Percentiles rank a stretch among this genome's conserved stretches.
These are phyloP conservation scores for Myiotriccus ornatus DNA, from an alignment of 2,797 vertebrate genomes.

Conservation along the genomic window DNA sequence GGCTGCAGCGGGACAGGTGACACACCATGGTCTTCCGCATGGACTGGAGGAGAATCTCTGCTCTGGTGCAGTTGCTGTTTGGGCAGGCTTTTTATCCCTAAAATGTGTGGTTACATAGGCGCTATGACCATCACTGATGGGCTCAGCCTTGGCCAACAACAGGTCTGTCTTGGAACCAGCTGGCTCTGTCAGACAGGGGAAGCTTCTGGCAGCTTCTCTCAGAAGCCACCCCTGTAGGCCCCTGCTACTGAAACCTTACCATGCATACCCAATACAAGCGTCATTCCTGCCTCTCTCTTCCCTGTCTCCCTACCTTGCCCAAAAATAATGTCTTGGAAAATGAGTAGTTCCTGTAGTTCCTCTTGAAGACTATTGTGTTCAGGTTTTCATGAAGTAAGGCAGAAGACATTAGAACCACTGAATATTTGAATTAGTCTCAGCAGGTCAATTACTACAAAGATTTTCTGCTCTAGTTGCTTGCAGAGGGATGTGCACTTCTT, in stretches of 20 bases:
- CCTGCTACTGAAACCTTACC: background rate
- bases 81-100: background rate
- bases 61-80: background rate
- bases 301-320: background rate
- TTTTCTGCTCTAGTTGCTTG: constrained; percentile 40
- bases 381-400: background rate
- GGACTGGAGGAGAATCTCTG: background rate
- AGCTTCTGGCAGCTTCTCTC: background rate
- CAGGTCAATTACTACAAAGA: constrained; percentile 37
- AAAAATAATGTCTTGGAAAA: background rate
- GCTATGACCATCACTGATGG: rapidly evolving
- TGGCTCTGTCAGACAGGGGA: rapidly evolving
- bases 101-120: background rate
- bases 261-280: background rate
- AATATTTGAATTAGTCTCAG: constrained; percentile 32
- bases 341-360: background rate
- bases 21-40: background rate
- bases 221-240: background rate
- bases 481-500: background rate
- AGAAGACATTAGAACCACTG: background rate
- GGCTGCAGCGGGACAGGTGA: background rate
- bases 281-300: background rate
- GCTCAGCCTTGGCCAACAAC: rapidly evolving
- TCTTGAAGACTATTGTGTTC: background rate
- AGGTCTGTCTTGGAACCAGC: background rate